Conservation (phyloP, 2,888 invertebrate genomes). For the Isotomurus palustris region DNA sequence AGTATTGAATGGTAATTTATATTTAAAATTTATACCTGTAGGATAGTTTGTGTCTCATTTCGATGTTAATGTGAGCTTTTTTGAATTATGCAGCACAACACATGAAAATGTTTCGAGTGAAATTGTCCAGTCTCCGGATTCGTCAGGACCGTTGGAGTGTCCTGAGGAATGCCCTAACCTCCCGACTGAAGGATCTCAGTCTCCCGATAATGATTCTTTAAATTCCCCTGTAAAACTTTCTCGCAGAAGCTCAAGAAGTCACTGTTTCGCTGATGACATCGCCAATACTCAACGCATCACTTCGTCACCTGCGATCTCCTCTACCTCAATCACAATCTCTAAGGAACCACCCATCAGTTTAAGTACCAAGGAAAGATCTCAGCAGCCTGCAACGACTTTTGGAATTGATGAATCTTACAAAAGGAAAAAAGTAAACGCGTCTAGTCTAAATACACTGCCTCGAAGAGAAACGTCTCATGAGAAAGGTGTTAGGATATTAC, state of each 20-base stretch:
- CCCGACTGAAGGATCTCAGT: neutral
- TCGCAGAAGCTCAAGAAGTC: slow-evolving; percentile 9
- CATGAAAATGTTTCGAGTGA: slow-evolving; percentile 39
- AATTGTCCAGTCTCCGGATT: slow-evolving; percentile 19
- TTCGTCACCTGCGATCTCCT: too few species aligned
- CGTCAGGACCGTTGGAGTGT: slow-evolving; percentile 16
- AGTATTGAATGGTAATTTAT: slow-evolving; percentile 42
- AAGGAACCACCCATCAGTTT: neutral
- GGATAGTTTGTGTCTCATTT: neutral
- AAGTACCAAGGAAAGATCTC: neutral
- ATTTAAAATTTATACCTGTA: neutral
- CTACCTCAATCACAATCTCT: neutral
- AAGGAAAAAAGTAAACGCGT: slow-evolving; percentile 24
- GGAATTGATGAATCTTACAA: slow-evolving; percentile 8
- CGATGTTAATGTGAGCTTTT: neutral
- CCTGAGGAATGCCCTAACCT: slow-evolving; percentile 28
- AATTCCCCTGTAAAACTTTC: slow-evolving; percentile 2
- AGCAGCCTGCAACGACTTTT: neutral
- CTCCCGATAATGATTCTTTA: neutral
- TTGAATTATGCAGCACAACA: slow-evolving; percentile 39
- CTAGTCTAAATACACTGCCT: slow-evolving; percentile 46
- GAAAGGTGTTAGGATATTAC: neutral
- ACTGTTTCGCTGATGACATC: slow-evolving; percentile 3
- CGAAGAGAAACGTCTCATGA: slow-evolving; percentile 14
- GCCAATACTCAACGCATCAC: neutral